Percentiles rank a stretch among this genome's conserved stretches.
Conservation (phyloP, 2,888 invertebrate genomes). For the Hylaea fasciaria region DNA sequence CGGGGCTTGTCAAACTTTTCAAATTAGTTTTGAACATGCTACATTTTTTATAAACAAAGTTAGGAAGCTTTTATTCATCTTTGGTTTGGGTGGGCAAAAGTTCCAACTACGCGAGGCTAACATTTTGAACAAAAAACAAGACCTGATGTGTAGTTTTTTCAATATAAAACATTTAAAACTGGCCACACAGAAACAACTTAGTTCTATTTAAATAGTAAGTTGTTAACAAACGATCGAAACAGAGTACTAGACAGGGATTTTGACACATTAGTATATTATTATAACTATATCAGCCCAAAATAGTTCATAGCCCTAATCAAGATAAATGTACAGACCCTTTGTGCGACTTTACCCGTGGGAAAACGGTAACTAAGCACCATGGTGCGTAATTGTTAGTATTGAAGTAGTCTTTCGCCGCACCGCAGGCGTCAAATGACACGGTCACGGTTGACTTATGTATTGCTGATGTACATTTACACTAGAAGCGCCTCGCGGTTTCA, state of each 20-base stretch:
- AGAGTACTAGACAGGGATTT: no score
- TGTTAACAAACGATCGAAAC: neutral
- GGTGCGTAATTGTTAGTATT: slow-evolving; percentile 62
- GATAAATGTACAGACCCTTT: slow-evolving; percentile 8
- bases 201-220: no score
- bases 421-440: slow-evolving; percentile 67
- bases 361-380: slow-evolving; percentile 61
- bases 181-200: neutral
- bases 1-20: slow-evolving; percentile 73
- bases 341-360: slow-evolving; percentile 57
- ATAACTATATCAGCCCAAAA: no score
- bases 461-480: slow-evolving; percentile 32
- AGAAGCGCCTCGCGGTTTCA: no score
- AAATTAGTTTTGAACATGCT: slow-evolving; percentile 69
- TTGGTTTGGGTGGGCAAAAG: slow-evolving; percentile 29
- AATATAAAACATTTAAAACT: neutral
- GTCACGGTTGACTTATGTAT: slow-evolving; percentile 61
- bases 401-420: slow-evolving; percentile 56
- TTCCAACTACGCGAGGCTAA: slow-evolving; percentile 10
- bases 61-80: slow-evolving; percentile 38
- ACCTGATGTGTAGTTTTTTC: neutral
- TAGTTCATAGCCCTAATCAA: slow-evolving; percentile 4
- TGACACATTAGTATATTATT: no score
- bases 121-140: slow-evolving; percentile 2
- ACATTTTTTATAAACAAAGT: slow-evolving; percentile 54